Conservation (phyloP, 2,797 vertebrate species). For the Picus viridis region DNA sequence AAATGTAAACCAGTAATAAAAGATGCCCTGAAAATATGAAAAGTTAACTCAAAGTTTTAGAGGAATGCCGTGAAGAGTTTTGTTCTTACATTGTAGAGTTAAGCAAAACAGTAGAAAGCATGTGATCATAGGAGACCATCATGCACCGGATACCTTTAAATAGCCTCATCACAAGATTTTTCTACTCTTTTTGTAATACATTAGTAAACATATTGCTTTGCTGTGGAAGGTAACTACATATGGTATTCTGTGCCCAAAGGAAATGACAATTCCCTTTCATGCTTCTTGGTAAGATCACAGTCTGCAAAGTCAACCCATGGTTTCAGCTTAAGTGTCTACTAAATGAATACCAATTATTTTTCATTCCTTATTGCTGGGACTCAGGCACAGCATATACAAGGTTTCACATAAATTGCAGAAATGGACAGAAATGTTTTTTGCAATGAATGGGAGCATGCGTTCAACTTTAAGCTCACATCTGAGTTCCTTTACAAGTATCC, state of each 20-base stretch:
- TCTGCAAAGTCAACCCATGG: conserved; percentile 6
- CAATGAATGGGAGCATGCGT: neutral
- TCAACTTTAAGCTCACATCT: neutral
- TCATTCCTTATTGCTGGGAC: neutral
- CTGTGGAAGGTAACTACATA: neutral
- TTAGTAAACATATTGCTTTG: neutral
- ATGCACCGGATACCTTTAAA: neutral
- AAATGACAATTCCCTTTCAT: conserved; percentile 12
- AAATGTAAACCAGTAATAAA: neutral
- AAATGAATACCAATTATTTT: conserved; percentile 48
- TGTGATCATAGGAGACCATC: neutral
- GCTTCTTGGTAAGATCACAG: neutral
- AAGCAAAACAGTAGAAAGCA: conserved; percentile 14
- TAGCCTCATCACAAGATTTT: neutral
- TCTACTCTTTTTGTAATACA: neutral
- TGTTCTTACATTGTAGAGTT: neutral
- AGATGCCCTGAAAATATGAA: neutral
- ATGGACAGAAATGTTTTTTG: neutral
- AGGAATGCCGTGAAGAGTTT: neutral
- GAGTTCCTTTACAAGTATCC: neutral
- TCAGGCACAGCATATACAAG: neutral
- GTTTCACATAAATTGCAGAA: neutral
- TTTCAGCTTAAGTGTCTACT: conserved; percentile 20
- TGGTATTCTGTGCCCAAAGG: neutral
- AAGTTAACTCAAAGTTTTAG: neutral